Evolutionary conservation across 2,797 vertebrate species (phyloP).

Genomic region (Hylomyscus alleni): DNA sequence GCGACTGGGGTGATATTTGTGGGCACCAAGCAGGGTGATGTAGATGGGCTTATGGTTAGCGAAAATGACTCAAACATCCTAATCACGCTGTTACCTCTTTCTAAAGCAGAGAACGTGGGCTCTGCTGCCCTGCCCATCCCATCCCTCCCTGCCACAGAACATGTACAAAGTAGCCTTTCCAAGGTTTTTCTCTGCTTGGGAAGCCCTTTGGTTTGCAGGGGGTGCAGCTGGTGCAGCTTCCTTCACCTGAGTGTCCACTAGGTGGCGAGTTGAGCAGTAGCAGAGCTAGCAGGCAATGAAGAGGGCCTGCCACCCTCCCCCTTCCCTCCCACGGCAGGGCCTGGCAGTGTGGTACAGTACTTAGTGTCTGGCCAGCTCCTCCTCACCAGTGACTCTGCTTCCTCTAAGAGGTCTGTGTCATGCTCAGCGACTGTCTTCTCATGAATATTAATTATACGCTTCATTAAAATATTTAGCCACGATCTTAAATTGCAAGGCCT

Average conservation of each 20-base stretch:
- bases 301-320: too few relatives aligned
- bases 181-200: not conserved
- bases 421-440: constrained; percentile 12
- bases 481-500: constrained; percentile 55
- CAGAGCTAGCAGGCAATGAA: not conserved
- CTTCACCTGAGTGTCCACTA: not conserved
- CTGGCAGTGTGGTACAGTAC: not conserved
- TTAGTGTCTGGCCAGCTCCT: not conserved
- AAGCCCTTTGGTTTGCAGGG: not conserved
- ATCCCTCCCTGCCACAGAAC: not conserved
- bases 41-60: not conserved
- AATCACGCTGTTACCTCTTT: not conserved
- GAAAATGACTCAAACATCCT: not conserved
- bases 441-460: constrained; percentile 66
- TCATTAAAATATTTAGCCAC: constrained; percentile 46
- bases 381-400: not conserved
- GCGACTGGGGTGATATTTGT: not conserved
- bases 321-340: not conserved
- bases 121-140: rapidly evolving
- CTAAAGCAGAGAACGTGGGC: not conserved
- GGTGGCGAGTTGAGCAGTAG: not conserved
- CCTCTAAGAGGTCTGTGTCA: not conserved
- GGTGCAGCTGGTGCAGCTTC: not conserved
- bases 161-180: not conserved
- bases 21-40: not conserved